phyloP scores from a whole-genome alignment of 2,113 vertebrate genomes.

The Anguilla rostrata region DNA sequence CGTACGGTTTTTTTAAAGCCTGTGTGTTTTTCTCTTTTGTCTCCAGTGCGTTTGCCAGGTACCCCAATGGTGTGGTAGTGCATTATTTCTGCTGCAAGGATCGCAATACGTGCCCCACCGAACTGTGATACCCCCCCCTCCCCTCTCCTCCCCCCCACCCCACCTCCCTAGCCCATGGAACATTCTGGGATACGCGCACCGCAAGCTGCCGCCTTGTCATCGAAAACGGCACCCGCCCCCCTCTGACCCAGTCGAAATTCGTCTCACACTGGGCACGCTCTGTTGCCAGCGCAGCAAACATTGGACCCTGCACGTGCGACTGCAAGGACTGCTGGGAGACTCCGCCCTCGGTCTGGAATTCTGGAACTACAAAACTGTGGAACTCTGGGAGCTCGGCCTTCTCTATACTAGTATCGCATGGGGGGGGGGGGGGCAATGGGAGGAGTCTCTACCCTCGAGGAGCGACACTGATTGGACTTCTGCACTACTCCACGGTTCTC shows the following conservation, averaged over 20 bases:
- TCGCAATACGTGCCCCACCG: conserved; percentile 74
- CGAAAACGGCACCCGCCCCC: not conserved
- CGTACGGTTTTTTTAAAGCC: not conserved
- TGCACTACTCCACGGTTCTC: too few relatives aligned
- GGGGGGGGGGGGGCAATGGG: not conserved
- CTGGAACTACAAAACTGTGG: not conserved
- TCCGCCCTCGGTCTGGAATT: not conserved
- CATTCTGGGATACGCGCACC: not conserved
- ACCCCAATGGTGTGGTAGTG: conserved; percentile 93
- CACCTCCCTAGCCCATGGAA: not conserved
- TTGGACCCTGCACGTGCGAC: not conserved
- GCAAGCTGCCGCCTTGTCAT: not conserved
- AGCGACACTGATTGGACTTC: not conserved
- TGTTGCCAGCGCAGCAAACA: not conserved
- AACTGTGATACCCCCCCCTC: conserved; percentile 69
- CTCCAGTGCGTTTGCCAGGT: conserved; percentile 91
- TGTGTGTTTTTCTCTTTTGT: conserved; percentile 15
- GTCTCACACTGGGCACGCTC: not conserved
- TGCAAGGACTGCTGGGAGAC: not conserved
- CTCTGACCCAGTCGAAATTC: not conserved
- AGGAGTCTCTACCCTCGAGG: not conserved
- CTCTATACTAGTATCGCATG: not conserved
- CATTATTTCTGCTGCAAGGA: conserved; percentile 99
- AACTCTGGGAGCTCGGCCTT: not conserved
- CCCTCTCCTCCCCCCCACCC: not conserved